Conservation (phyloP, 2,888 invertebrate genomes). For the Hymenopus coronatus region DNA sequence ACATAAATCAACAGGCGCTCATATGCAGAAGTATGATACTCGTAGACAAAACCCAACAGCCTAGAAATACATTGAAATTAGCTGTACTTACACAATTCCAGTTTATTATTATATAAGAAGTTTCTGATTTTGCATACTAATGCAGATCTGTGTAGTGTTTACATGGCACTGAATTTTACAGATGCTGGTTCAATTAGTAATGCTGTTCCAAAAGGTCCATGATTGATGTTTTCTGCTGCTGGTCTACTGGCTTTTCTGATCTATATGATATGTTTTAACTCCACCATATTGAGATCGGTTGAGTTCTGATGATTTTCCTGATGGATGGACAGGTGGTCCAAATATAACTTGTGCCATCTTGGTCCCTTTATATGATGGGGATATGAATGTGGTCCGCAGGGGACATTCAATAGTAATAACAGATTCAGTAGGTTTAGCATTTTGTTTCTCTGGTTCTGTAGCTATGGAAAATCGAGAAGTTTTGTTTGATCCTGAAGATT, state of each 20-base stretch:
- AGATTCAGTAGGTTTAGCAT: neutral
- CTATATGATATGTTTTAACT: slow-evolving; percentile 13
- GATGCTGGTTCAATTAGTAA: neutral
- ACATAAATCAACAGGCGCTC: too few relatives aligned
- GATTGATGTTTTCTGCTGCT: neutral
- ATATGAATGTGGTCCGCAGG: neutral
- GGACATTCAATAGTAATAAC: neutral
- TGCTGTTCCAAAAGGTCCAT: neutral
- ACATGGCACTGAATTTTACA: neutral
- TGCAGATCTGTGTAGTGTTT: neutral
- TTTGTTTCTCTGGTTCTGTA: neutral
- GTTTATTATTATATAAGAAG: neutral
- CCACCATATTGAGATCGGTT: neutral
- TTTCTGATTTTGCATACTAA: neutral
- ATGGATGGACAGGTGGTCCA: neutral
- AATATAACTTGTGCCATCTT: neutral
- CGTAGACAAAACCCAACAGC: too few relatives aligned
- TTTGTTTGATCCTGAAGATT: neutral
- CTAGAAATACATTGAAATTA: neutral
- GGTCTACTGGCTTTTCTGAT: neutral
- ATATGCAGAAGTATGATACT: too few relatives aligned
- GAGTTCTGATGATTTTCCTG: neutral
- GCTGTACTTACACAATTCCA: neutral
- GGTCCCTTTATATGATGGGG: neutral
- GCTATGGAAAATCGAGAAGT: neutral